Percentiles rank a stretch among this genome's conserved stretches.
Evolutionary conservation across 2,113 vertebrate species (phyloP).

Genomic region (Alligator sinensis): DNA sequence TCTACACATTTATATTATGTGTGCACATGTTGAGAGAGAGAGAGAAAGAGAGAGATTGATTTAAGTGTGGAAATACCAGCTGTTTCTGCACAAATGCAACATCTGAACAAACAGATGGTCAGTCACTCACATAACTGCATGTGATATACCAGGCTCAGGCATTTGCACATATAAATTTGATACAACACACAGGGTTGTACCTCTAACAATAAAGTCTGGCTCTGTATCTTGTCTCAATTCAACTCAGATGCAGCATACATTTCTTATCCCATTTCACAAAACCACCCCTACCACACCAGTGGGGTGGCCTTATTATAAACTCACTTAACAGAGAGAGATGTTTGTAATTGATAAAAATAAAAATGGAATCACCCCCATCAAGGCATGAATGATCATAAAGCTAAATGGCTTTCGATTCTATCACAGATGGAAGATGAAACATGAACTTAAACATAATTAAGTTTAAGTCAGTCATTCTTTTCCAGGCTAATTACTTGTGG

Average conservation of each 20-base stretch:
- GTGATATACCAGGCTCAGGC: not conserved
- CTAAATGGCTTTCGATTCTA: conserved; percentile 30
- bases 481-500: conserved; percentile 17
- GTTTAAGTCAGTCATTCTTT: conserved; percentile 20
- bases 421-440: conserved; percentile 2
- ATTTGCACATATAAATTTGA: not conserved
- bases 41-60: not conserved
- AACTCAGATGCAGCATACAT: not conserved
- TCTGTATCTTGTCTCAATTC: not conserved
- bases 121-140: not conserved
- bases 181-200: not conserved
- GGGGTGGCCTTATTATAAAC: not conserved
- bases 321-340: not conserved
- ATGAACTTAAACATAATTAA: conserved; percentile 32
- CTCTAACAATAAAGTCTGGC: not conserved
- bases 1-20: not conserved
- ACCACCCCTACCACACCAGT: not conserved
- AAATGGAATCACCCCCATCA: not conserved
- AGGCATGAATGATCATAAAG: not conserved
- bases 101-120: not conserved
- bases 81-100: not conserved
- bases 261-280: not conserved
- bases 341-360: not conserved
- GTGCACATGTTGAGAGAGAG: not conserved
- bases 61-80: not conserved